Evolutionary conservation across 2,113 vertebrate genomes (phyloP).

Genomic region (Chamaetylas fuelleborni): DNA sequence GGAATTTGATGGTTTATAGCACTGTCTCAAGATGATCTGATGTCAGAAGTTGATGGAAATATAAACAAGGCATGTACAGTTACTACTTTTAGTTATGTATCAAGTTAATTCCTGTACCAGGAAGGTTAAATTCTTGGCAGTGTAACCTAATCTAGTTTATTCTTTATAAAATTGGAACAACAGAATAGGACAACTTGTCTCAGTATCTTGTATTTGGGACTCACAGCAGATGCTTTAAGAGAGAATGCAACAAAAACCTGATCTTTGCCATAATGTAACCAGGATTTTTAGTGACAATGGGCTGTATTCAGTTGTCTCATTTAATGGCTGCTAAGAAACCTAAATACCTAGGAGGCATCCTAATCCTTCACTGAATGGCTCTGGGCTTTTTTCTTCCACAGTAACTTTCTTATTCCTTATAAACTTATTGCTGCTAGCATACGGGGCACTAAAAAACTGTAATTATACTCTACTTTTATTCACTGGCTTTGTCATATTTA

Average conservation of each 20-base stretch:
- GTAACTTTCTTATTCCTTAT: not conserved
- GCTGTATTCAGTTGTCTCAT: not conserved
- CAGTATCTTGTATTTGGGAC: not conserved
- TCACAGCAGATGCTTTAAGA: not conserved
- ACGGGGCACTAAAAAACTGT: not conserved
- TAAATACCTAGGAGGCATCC: not conserved
- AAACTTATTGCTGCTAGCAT: not conserved
- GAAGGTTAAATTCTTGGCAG: not conserved
- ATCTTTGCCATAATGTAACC: not conserved
- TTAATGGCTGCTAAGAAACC: not conserved
- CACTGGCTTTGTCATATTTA: not conserved
- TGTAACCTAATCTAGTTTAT: not conserved
- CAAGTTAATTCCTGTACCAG: not conserved
- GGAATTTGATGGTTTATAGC: not conserved
- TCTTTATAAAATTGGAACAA: not conserved
- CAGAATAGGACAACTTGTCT: not conserved
- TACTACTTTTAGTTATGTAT: not conserved
- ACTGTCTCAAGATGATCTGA: not conserved
- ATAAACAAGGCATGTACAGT: not conserved
- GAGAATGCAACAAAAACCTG: not conserved
- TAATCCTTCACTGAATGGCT: not conserved
- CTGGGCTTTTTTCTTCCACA: not conserved
- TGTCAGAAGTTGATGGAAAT: not conserved
- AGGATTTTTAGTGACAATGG: fast-evolving
- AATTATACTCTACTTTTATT: not conserved